A percentile compares a stretch with the other conserved stretches of the same genome.
Evolutionary conservation across 2,113 vertebrate species (phyloP).

Genomic region (Eulacestoma nigropectus): DNA sequence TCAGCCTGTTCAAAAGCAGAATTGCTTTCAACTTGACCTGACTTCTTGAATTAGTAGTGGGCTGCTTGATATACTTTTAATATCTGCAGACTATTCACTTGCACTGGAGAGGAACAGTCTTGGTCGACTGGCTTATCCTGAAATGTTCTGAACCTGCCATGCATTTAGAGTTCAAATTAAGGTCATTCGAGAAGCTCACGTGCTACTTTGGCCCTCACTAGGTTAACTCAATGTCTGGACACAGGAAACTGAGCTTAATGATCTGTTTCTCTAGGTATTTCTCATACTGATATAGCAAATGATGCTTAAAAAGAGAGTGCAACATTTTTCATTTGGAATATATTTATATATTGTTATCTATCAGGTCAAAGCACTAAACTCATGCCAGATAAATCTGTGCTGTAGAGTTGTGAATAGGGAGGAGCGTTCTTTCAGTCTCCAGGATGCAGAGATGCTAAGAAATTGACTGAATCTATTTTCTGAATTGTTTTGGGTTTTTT

Average conservation of each 20-base stretch:
- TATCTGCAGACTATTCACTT: background rate
- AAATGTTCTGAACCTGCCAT: background rate
- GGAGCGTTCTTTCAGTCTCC: background rate
- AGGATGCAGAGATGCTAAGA: background rate
- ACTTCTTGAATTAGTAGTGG: background rate
- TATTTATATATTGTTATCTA: background rate
- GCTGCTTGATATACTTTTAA: background rate
- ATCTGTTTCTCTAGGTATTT: background rate
- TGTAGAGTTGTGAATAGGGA: background rate
- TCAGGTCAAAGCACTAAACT: background rate
- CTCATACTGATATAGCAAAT: background rate
- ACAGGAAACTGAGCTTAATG: background rate
- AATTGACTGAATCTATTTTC: background rate
- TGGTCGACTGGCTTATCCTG: background rate
- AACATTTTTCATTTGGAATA: background rate
- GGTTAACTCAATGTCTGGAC: background rate
- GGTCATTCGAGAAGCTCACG: background rate
- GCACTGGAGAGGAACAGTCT: background rate
- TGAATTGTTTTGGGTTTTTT: background rate
- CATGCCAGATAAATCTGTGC: background rate
- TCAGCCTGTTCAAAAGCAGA: background rate
- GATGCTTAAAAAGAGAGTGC: background rate
- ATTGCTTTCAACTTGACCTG: background rate
- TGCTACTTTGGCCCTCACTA: background rate
- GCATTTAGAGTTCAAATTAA: conserved; percentile 21